A percentile compares a stretch with the other conserved stretches of the same genome.
Evolutionary conservation across 2,888 invertebrate species (phyloP).

Genomic region (Barypeithes pellucidus): DNA sequence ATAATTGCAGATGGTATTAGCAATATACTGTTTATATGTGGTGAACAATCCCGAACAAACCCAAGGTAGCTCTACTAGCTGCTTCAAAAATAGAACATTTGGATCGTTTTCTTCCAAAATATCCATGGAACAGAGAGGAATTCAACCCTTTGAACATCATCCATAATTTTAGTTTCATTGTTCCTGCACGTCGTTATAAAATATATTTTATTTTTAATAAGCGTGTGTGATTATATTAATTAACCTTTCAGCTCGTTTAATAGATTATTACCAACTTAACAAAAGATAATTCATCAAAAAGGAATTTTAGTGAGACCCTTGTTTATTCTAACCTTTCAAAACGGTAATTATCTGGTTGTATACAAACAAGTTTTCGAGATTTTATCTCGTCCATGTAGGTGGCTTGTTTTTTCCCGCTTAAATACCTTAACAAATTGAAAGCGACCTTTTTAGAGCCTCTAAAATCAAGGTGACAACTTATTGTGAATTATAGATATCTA

Average conservation of each 20-base stretch:
- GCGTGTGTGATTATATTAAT: not conserved
- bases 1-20: too few relatives aligned
- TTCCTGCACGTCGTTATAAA: too few relatives aligned
- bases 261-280: conserved; percentile 28
- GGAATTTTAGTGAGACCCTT: conserved; percentile 47
- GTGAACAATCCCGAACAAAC: too few relatives aligned
- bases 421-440: conserved; percentile 53
- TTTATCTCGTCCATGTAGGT: conserved; percentile 53
- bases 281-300: conserved; percentile 36
- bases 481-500: conserved; percentile 20
- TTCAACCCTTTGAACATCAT: too few relatives aligned
- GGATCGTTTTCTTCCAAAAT: too few relatives aligned
- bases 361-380: conserved; percentile 51
- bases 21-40: too few relatives aligned
- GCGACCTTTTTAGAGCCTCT: conserved; percentile 46
- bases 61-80: too few relatives aligned
- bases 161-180: too few relatives aligned
- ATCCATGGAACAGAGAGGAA: too few relatives aligned
- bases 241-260: conserved; percentile 13
- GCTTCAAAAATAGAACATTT: too few relatives aligned
- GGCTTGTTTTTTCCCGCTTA: conserved; percentile 52
- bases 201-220: not conserved
- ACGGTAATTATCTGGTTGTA: conserved; percentile 48
- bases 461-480: conserved; percentile 38
- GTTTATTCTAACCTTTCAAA: conserved; percentile 53